phyloP scores from a whole-genome alignment of 37 sponge, comb jelly and placozoan genomes.

The Petrosia ficiformis region DNA sequence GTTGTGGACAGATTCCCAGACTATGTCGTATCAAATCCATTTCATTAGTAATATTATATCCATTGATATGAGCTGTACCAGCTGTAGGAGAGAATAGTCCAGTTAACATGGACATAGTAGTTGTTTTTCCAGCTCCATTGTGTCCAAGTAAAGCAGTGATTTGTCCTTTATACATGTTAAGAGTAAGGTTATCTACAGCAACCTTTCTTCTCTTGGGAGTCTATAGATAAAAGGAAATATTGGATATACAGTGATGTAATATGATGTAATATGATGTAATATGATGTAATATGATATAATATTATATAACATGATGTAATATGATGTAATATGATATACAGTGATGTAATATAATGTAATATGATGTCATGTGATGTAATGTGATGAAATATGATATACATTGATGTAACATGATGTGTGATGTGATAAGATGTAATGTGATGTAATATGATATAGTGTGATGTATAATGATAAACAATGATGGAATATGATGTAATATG shows the following conservation, averaged over 20 bases:
- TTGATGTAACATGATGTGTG: no score
- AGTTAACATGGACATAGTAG: slow-evolving; percentile 90
- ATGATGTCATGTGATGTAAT: background rate
- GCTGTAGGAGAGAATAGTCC: slow-evolving; percentile 83
- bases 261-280: background rate
- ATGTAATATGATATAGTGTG: background rate
- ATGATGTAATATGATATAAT: background rate
- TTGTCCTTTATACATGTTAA: slow-evolving; percentile 90
- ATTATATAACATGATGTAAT: no score
- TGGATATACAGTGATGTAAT: background rate
- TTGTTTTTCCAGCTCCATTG: slow-evolving; percentile 99
- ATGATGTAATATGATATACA: background rate
- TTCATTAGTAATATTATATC: slow-evolving; percentile 51
- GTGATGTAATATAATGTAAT: background rate
- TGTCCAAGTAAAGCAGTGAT: slow-evolving; percentile 96
- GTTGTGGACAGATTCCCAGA: slow-evolving; percentile 90
- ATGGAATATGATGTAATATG: no score
- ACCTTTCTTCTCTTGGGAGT: slow-evolving; percentile 28
- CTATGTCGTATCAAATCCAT: slow-evolving; percentile 71
- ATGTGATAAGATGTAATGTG: background rate
- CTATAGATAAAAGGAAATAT: background rate
- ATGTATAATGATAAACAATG: no score
- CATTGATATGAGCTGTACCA: slow-evolving; percentile 77
- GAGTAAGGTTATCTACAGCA: slow-evolving; percentile 79
- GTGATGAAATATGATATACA: background rate